Conservation (phyloP, 2,797 vertebrate species). For the Varecia variegata region DNA sequence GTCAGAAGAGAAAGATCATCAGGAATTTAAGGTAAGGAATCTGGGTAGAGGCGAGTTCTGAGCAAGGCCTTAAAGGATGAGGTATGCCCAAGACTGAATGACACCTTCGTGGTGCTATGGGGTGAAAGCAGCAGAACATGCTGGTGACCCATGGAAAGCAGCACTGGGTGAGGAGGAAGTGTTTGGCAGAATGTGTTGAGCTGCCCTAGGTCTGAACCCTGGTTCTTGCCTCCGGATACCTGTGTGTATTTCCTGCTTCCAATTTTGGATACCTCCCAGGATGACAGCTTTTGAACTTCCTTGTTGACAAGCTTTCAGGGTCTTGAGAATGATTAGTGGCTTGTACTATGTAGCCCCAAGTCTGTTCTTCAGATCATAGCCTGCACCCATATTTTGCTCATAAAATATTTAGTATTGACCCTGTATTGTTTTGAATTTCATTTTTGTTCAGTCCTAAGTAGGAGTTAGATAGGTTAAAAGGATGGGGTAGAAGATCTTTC, state of each 20-base stretch:
- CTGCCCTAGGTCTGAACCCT: not conserved
- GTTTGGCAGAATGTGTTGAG: not conserved
- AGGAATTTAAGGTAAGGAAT: not conserved
- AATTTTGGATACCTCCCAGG: not conserved
- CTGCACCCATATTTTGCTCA: not conserved
- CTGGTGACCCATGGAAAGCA: not conserved
- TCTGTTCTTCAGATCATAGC: not conserved
- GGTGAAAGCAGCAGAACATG: not conserved
- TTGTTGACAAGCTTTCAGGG: not conserved
- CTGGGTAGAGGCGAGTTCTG: not conserved
- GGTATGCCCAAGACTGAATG: not conserved
- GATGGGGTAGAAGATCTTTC: not conserved
- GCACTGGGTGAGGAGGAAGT: not conserved
- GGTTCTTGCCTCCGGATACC: not conserved
- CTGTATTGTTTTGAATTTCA: not conserved
- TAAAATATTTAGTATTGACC: not conserved
- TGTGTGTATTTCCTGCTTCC: constrained; percentile 20
- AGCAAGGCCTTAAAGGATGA: not conserved
- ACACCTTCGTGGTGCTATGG: not conserved
- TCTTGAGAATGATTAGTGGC: not conserved
- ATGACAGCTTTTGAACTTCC: constrained; percentile 9
- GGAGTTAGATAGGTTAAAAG: not conserved
- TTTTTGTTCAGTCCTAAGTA: not conserved
- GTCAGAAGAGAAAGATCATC: not conserved
- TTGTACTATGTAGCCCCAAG: not conserved